Evolutionary conservation across 2,888 invertebrate genomes (phyloP).

Genomic region (Hyalella azteca): DNA sequence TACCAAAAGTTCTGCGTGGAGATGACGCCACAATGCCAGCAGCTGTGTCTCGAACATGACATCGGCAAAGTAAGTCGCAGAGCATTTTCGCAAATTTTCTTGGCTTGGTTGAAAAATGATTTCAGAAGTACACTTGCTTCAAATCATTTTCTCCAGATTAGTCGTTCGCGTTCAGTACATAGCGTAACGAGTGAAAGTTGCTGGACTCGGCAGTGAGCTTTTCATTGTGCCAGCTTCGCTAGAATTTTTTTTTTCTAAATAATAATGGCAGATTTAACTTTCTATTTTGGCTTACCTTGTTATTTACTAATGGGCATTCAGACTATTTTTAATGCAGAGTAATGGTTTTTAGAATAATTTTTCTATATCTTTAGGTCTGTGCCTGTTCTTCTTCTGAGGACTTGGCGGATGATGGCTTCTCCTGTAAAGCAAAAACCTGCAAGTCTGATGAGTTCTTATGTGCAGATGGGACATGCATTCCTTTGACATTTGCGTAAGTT

Average conservation of each 20-base stretch:
- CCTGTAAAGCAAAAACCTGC: not conserved
- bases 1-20: not conserved
- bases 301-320: too few species aligned
- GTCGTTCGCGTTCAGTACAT: too few species aligned
- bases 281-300: too few species aligned
- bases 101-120: not conserved
- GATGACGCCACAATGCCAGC: not conserved
- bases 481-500: not conserved
- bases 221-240: too few species aligned
- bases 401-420: not conserved
- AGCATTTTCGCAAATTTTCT: not conserved
- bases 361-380: not conserved
- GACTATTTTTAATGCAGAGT: too few species aligned
- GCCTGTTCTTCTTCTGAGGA: not conserved
- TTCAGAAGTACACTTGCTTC: too few species aligned
- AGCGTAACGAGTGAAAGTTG: too few species aligned
- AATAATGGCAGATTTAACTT: too few species aligned
- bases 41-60: not conserved
- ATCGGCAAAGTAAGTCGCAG: not conserved
- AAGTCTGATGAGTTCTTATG: not conserved
- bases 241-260: too few species aligned
- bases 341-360: not conserved
- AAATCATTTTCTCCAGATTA: too few species aligned
- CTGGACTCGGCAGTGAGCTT: too few species aligned
- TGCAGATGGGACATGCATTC: not conserved